Evolutionary conservation across 2,888 invertebrate species (phyloP), one percentile per base, ranked within the genome.

Genomic region (Pediacus dermestoides): DNA sequence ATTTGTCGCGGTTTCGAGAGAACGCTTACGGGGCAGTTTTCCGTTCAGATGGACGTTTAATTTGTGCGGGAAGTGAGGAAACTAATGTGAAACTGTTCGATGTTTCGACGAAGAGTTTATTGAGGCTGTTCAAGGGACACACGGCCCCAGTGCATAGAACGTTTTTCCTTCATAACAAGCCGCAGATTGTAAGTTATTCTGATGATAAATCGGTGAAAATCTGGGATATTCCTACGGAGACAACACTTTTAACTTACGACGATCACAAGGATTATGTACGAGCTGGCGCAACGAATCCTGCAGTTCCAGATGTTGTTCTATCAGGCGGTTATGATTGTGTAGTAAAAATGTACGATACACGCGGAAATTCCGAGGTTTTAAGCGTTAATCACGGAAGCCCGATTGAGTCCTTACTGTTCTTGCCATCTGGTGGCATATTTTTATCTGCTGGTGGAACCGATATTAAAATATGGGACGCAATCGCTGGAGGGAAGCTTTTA

Each of bases 201-300:
- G 94, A 96, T 73, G 95, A 96, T 64, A 90, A 88, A 69, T 78
- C 83, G 3, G 81, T 88, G 3, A 76, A 79, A 46, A 58, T 94
- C n/a, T 95, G 94, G 93, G 95, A 96, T 61, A 85, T 96, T 57
- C 79, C 89, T 1, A 85, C 81, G 42, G 92, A 93, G 69, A 80
- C 80, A 45, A 76, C 80, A 55, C 55, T 90, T 12, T 67, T 77
- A 10, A 78, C 74, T 21, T 87, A 79, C 58, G 67, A 72, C 12
- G 81, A 81, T 43, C 88, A 89, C 59, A 74, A 66, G 0, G 92
- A 93, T 65, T 93, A 93, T 65, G 76, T 92, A 2, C 75, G 93
- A 59, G 86, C 89, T 34, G 93, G 93, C 14, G 82, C 85, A 9
- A 76, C 84, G 2, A 89, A 84, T 63, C 82, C 86, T 4, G 77